Evolutionary conservation across 2,113 vertebrate genomes (phyloP).

Genomic region (Dolichotis patagonum): DNA sequence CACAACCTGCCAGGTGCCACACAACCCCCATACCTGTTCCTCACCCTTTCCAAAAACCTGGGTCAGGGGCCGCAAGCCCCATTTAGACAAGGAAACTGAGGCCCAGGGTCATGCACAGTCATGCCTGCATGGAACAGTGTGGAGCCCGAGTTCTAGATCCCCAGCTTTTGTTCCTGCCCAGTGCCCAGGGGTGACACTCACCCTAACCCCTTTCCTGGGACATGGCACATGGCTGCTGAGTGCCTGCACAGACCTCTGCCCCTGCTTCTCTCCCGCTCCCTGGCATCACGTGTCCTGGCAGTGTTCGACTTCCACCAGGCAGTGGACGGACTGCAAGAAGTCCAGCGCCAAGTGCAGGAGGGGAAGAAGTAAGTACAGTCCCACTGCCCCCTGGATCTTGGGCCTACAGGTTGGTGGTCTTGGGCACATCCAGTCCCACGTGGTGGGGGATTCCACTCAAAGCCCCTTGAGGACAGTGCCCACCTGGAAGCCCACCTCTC

Average conservation of each 20-base stretch:
- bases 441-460: rapidly evolving
- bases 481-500: background rate
- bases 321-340: slow-evolving; percentile 97
- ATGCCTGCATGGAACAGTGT: background rate
- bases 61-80: background rate
- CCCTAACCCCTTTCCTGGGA: background rate
- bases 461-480: background rate
- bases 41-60: too few species aligned
- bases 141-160: background rate
- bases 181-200: background rate
- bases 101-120: background rate
- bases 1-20: background rate
- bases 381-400: rapidly evolving
- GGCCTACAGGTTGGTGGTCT: rapidly evolving
- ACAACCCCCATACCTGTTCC: background rate
- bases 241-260: background rate
- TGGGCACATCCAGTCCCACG: rapidly evolving
- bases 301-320: slow-evolving; percentile 99
- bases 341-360: slow-evolving; percentile 96
- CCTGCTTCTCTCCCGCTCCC: background rate
- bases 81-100: background rate
- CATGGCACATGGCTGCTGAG: rapidly evolving
- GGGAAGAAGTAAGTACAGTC: slow-evolving; percentile 94
- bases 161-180: background rate
- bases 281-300: slow-evolving; percentile 72